A percentile compares a stretch with the other conserved stretches of the same genome.
phyloP scores from a whole-genome alignment of 2,797 vertebrate species.

The Spinibarbus caldwelli region DNA sequence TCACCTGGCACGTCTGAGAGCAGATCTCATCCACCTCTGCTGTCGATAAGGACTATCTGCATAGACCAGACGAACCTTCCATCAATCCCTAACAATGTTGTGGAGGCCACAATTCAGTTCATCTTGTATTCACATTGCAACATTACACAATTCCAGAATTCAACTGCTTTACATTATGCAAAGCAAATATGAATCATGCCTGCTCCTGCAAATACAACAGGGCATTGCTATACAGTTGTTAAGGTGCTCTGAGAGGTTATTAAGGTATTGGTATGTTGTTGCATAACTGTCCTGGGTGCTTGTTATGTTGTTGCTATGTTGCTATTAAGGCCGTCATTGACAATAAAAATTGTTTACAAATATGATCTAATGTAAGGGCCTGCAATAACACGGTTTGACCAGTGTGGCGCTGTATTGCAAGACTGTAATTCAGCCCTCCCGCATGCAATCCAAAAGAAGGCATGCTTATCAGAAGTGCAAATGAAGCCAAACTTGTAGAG shows the following conservation, averaged over 20 bases:
- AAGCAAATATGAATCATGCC: background rate
- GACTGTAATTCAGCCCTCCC: too few relatives aligned
- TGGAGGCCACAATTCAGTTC: conserved; percentile 54
- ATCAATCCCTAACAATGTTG: conserved; percentile 72
- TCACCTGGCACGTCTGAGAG: conserved; percentile 79
- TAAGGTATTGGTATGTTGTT: background rate
- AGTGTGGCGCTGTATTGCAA: background rate
- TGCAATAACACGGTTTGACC: background rate
- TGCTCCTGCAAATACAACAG: background rate
- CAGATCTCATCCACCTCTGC: conserved; percentile 75
- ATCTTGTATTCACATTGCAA: conserved; percentile 47
- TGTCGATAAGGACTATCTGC: conserved; percentile 80
- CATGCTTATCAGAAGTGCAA: background rate
- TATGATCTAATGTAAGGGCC: too few relatives aligned
- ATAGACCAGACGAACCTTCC: conserved; percentile 71
- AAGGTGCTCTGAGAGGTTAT: background rate
- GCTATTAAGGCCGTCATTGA: background rate
- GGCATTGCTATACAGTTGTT: background rate
- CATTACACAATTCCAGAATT: conserved; percentile 59
- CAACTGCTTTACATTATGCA: background rate
- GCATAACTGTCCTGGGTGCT: background rate
- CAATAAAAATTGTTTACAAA: too few relatives aligned
- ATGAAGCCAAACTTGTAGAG: background rate
- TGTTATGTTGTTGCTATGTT: background rate
- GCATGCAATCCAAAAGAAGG: too few relatives aligned